Percentiles rank a stretch among this genome's conserved stretches.
These are phyloP conservation scores for Xestoiulus laeticollis DNA, from an alignment of 2,888 invertebrate genomes.

Conservation along the genomic window DNA sequence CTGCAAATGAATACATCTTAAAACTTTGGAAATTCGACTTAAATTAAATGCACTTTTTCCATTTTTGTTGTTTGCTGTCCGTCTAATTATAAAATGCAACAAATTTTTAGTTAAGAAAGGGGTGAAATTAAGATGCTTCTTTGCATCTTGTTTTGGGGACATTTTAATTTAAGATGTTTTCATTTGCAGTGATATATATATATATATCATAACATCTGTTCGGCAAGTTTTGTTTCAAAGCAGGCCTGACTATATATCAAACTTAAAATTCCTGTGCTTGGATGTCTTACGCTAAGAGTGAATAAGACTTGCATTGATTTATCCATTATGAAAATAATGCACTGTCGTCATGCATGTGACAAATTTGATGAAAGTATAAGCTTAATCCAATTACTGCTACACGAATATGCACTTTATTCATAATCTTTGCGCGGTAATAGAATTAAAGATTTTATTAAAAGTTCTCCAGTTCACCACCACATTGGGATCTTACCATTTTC, in stretches of 20 bases:
- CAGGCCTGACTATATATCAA: not conserved
- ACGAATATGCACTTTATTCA: conserved; percentile 41
- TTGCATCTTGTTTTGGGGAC: too few relatives aligned
- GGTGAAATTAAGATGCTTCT: too few relatives aligned
- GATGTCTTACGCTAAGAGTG: not conserved
- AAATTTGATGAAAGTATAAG: conserved; percentile 43
- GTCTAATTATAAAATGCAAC: too few relatives aligned
- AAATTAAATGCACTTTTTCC: too few relatives aligned
- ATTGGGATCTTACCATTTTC: not conserved
- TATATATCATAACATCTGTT: not conserved
- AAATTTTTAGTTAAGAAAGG: too few relatives aligned
- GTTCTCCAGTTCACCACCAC: conserved; percentile 1
- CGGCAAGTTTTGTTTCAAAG: not conserved
- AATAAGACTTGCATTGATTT: conserved; percentile 15
- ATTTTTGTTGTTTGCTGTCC: too few relatives aligned
- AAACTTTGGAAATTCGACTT: too few relatives aligned
- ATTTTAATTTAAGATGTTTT: too few relatives aligned
- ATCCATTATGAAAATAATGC: conserved; percentile 43
- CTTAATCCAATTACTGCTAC: conserved; percentile 21
- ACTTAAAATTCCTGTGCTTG: not conserved
- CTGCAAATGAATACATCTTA: too few relatives aligned
- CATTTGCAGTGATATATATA: too few relatives aligned
- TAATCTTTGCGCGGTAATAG: conserved; percentile 21
- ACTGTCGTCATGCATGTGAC: conserved; percentile 31
- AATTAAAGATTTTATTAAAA: conserved; percentile 39